Evolutionary conservation across 2,797 vertebrate genomes (phyloP), one percentile per base, ranked within the genome.

Genomic region (Tympanoctomys barrerae): DNA sequence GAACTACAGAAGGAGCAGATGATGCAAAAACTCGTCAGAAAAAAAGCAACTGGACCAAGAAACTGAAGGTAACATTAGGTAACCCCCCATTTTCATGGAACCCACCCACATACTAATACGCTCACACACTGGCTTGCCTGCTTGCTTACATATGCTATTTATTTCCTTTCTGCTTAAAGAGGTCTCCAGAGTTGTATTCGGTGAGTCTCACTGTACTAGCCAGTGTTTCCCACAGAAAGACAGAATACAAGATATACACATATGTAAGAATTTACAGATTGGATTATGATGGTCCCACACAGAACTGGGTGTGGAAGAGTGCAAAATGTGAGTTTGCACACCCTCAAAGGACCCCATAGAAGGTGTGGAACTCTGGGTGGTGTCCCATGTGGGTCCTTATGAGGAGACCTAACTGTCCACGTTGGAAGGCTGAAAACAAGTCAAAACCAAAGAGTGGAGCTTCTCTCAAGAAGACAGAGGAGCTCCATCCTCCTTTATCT

Each of bases 81-180:
- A 68, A 12, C 13, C 46, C 46, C 1, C 75, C 4, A 21, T 1
- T 6, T 1, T 3, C 24, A 49, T 3, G 28, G 9, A 18, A 1
- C 0, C 81, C 52, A 70, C 24, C 31, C 24, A 42, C 1, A 31
- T 46, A 26, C 39, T 62, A 33, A 79, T 52, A 13, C 2, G 39
- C n/a, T 81, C 12, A 7, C 39, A 24, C 42, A 4, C 19, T 81
- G 11, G 13, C 79, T 92, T 87, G 19, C 81, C 87, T 61, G 80
- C 49, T 75, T 11, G 24, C 46, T 75, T 70, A 89, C 87, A 83
- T 19, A 22, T 19, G 33, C 11, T 64, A 62, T 77, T 87, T 73
- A 42, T 89, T 70, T 93, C 68, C 54, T 57, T 89, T 92, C 52
- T 89, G 28, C 36, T 87, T 62, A 54, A 54, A 75, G 16, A 91